Evolutionary conservation across 2,888 invertebrate genomes (phyloP).

Genomic region (Urechis unicinctus): DNA sequence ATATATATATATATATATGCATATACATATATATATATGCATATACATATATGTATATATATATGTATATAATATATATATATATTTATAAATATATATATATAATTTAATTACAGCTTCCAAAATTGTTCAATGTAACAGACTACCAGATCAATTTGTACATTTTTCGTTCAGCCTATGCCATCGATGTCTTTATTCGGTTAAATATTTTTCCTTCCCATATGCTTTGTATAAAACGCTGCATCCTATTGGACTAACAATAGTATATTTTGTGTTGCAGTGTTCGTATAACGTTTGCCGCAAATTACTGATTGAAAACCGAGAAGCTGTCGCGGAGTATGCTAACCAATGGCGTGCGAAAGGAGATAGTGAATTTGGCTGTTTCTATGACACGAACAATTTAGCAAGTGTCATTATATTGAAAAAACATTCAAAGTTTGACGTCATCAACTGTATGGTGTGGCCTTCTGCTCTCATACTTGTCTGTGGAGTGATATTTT

Average conservation of each 20-base stretch:
- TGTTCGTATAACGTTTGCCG: slow-evolving; percentile 18
- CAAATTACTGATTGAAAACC: slow-evolving; percentile 12
- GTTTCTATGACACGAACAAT: slow-evolving; percentile 19
- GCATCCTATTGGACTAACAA: too few relatives aligned
- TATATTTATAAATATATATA: slow-evolving; percentile 2
- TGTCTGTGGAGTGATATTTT: slow-evolving; percentile 20
- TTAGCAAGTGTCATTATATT: slow-evolving; percentile 73
- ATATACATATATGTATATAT: not conserved
- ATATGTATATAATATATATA: slow-evolving; percentile 6
- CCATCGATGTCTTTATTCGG: too few relatives aligned
- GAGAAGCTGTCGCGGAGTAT: slow-evolving; percentile 9
- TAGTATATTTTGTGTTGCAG: too few relatives aligned
- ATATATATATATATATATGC: slow-evolving; percentile 7
- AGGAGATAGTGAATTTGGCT: slow-evolving; percentile 9
- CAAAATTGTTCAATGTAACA: too few relatives aligned
- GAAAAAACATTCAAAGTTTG: slow-evolving; percentile 63
- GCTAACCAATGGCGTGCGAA: slow-evolving; percentile 10
- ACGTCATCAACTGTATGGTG: slow-evolving; percentile 24
- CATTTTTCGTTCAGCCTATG: too few relatives aligned
- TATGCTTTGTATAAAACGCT: too few relatives aligned
- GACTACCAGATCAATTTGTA: too few relatives aligned
- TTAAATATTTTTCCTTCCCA: too few relatives aligned
- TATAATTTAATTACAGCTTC: too few relatives aligned
- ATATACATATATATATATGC: slow-evolving; percentile 4
- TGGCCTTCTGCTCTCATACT: slow-evolving; percentile 24